These are phyloP conservation scores for Ceratoteleas bidentatus DNA, from an alignment of 1,140 invertebrate genomes.

Conservation along the genomic window DNA sequence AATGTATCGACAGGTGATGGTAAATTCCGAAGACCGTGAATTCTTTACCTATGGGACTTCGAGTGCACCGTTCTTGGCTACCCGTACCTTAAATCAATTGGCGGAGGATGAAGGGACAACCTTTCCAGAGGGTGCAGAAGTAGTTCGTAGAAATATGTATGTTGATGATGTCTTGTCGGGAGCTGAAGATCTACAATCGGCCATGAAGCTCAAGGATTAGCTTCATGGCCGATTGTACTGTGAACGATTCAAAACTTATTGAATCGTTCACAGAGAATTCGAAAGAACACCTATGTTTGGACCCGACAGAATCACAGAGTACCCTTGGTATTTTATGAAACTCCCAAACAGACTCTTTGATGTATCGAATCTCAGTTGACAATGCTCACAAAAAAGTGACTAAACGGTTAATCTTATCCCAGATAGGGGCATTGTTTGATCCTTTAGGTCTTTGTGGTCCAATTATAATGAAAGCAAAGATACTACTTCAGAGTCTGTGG, in stretches of 20 bases:
- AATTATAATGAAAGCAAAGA: too few relatives aligned
- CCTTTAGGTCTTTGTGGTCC: background rate
- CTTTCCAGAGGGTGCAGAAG: background rate
- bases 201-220: background rate
- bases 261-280: background rate
- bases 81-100: background rate
- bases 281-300: background rate
- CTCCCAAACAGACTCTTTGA: background rate
- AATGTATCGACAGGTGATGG: background rate
- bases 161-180: background rate
- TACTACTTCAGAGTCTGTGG: too few relatives aligned
- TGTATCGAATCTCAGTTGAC: background rate
- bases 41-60: constrained; percentile 12
- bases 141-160: background rate
- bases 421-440: background rate
- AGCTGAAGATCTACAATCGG: background rate
- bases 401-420: background rate
- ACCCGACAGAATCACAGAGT: background rate
- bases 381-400: background rate
- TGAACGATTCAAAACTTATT: background rate
- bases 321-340: background rate
- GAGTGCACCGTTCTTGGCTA: constrained; percentile 4
- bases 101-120: background rate
- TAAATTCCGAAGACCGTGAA: too few relatives aligned
- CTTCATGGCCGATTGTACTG: background rate